Evolutionary conservation across 2,888 invertebrate genomes (phyloP).

Genomic region (Sarcophaga rosellei): DNA sequence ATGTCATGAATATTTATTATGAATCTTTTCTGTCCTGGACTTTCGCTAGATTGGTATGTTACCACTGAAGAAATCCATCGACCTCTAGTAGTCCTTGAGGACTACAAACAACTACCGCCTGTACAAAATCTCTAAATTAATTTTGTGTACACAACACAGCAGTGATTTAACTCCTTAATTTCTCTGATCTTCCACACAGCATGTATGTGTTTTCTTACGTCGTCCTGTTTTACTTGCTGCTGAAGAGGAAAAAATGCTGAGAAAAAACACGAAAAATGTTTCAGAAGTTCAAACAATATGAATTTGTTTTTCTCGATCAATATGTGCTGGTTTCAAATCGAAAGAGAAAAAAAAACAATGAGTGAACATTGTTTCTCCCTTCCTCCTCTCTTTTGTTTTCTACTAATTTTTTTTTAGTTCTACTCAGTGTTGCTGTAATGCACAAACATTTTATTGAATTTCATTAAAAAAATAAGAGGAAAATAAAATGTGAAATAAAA

Average conservation of each 20-base stretch:
- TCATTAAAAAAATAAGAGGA: not conserved
- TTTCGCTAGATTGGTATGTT: no score
- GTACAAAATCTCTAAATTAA: no score
- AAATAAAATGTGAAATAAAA: slow-evolving; percentile 47
- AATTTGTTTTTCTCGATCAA: slow-evolving; percentile 40
- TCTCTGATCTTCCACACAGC: slow-evolving; percentile 2
- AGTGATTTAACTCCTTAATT: not conserved
- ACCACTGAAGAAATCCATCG: no score
- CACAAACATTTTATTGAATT: slow-evolving; percentile 54
- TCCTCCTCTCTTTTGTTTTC: not conserved
- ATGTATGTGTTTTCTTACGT: slow-evolving; percentile 12
- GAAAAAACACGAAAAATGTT: slow-evolving; percentile 33
- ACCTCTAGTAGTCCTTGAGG: no score
- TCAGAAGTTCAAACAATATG: slow-evolving; percentile 60
- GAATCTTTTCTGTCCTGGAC: no score
- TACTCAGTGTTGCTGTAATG: not conserved
- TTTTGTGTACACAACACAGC: no score
- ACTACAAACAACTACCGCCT: no score
- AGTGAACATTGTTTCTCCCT: not conserved
- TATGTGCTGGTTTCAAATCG: slow-evolving; percentile 20
- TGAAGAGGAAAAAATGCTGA: not conserved
- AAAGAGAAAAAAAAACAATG: not conserved
- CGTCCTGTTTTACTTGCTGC: not conserved
- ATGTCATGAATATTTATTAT: no score
- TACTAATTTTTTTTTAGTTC: slow-evolving; percentile 22